Conservation (phyloP, 2,888 invertebrate genomes). For the Drosophila ezoana region DNA sequence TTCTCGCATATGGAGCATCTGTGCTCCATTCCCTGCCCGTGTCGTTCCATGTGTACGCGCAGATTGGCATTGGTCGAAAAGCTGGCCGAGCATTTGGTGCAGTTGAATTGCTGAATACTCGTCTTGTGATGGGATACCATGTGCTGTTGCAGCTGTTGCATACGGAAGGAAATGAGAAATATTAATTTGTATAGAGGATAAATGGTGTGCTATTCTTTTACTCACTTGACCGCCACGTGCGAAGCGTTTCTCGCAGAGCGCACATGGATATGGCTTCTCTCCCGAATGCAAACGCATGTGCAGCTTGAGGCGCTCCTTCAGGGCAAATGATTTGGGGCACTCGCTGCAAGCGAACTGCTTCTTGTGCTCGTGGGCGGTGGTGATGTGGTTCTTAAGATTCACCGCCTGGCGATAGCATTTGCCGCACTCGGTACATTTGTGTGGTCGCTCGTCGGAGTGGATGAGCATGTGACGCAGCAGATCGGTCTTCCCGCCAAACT, state of each 20-base stretch:
- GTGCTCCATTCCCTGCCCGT: slow-evolving; percentile 91
- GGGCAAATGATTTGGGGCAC: slow-evolving; percentile 91
- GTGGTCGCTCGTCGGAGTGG: slow-evolving; percentile 89
- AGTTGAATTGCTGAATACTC: slow-evolving; percentile 89
- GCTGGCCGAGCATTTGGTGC: slow-evolving; percentile 89
- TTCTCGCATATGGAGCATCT: slow-evolving; percentile 93
- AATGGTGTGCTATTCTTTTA: slow-evolving; percentile 6
- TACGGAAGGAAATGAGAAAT: not conserved
- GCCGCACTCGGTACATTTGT: slow-evolving; percentile 87
- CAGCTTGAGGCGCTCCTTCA: slow-evolving; percentile 90
- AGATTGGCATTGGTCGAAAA: slow-evolving; percentile 89
- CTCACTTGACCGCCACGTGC: slow-evolving; percentile 90
- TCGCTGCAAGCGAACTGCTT: slow-evolving; percentile 89
- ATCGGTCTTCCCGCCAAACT: slow-evolving; percentile 88
- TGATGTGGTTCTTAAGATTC: slow-evolving; percentile 88
- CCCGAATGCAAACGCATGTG: slow-evolving; percentile 91
- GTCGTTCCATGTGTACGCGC: slow-evolving; percentile 88
- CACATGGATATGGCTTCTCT: slow-evolving; percentile 89
- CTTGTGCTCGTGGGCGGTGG: slow-evolving; percentile 82
- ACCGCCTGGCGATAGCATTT: slow-evolving; percentile 88
- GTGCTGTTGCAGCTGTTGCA: slow-evolving; percentile 87
- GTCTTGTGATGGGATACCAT: slow-evolving; percentile 88
- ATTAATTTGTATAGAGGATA: not conserved
- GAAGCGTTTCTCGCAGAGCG: slow-evolving; percentile 88
- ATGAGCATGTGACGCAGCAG: slow-evolving; percentile 89